phyloP scores from a whole-genome alignment of 2,113 vertebrate species.

The Butastur rufipennis region DNA sequence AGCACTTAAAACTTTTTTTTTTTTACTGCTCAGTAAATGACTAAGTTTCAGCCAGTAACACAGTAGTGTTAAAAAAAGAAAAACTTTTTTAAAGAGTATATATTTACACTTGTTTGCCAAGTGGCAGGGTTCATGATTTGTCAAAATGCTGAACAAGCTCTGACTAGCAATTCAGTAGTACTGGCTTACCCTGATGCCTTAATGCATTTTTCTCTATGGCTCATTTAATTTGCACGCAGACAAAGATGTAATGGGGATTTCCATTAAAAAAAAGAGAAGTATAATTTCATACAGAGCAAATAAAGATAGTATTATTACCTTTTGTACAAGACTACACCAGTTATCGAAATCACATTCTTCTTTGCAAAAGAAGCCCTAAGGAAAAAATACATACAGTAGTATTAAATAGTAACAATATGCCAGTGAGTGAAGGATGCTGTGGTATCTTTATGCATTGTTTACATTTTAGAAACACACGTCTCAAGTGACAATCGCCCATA shows the following conservation, averaged over 20 bases:
- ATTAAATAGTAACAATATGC: background rate
- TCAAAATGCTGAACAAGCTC: background rate
- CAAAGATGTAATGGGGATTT: background rate
- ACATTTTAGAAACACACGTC: background rate
- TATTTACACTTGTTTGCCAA: background rate
- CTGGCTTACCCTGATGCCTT: background rate
- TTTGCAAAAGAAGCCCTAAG: slow-evolving; percentile 88
- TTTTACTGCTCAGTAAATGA: background rate
- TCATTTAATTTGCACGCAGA: background rate
- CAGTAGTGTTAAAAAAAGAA: background rate
- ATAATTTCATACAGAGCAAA: background rate
- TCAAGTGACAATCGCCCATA: background rate
- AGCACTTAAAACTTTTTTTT: background rate
- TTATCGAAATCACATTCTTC: slow-evolving; percentile 87
- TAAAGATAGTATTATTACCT: slow-evolving; percentile 67
- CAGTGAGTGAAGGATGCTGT: background rate
- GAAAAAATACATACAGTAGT: background rate
- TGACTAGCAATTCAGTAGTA: background rate
- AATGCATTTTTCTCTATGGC: background rate
- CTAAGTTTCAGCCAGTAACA: background rate
- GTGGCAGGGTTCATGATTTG: background rate
- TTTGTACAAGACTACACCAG: slow-evolving; percentile 85
- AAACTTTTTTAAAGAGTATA: background rate
- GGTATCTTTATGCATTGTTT: background rate
- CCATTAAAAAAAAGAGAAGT: background rate